Evolutionary conservation across 2,113 vertebrate genomes (phyloP), one percentile per base, ranked within the genome.

Genomic region (Caranx ignobilis): DNA sequence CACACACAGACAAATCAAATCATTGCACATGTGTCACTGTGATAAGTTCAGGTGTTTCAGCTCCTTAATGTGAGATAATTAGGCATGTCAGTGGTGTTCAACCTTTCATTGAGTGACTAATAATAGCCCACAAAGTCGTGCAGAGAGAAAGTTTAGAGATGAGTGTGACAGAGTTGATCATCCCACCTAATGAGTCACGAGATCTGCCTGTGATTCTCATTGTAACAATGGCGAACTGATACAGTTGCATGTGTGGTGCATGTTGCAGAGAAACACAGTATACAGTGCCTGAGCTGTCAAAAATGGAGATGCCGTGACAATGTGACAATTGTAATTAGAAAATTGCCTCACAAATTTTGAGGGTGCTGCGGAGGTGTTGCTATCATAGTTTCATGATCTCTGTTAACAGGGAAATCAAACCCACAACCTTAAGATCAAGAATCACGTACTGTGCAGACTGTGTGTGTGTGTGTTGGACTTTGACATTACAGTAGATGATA

Each of bases 81-180:
- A 26, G 62, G 67, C 77, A 72, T 78, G 75, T 81, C 83, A 83
- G 60, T 45, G 80, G 48, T 77, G 71, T 89, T 41, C 54, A 85
- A 80, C 81, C 89, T 80, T 88, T 91, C 55, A 75, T 86, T 50
- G 3, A 2, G 5, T 13, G 37, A 59, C 87, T 88, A 82, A 88
- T 79, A 84, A 78, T 84, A 89, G 74, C 37, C 73, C 43, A 72
- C 47, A 54, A 21, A 31, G 32, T 55, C 48, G 12, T 11, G 77
- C 19, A 43, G 32, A 50, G 43, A 57, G 35, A 59, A 62, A 59
- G 5, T 60, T 39, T n/a, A 37, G 48, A 77, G 67, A 63, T 13
- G 13, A 39, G 19, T 86, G 47, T 82, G 76, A 89, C 77, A 67
- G 63, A 61, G 26, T 37, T 50, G 32, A 43, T 77, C 50, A 64